Evolutionary conservation across 2,888 invertebrate species (phyloP).

Genomic region (Tetanocera ferruginea): DNA sequence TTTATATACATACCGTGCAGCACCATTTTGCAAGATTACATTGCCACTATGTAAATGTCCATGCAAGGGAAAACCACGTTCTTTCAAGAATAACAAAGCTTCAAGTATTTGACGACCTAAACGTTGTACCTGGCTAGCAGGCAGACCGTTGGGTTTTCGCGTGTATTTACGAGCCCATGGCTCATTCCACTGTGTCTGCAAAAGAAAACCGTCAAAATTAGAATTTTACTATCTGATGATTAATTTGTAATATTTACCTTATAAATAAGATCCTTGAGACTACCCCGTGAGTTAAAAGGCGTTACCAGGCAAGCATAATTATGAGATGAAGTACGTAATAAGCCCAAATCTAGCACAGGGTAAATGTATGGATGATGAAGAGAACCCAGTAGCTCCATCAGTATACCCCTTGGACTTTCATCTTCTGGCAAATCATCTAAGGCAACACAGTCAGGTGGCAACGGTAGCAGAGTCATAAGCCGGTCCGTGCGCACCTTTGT

Average conservation of each 20-base stretch:
- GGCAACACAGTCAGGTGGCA: conserved; percentile 69
- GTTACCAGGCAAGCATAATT: conserved; percentile 82
- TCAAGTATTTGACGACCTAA: conserved; percentile 90
- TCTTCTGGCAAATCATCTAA: conserved; percentile 72
- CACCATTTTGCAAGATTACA: conserved; percentile 91
- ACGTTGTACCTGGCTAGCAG: conserved; percentile 85
- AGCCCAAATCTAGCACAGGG: conserved; percentile 88
- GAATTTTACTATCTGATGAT: not conserved
- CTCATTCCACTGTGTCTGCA: conserved; percentile 83
- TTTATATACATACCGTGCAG: conserved; percentile 79
- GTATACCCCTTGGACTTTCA: conserved; percentile 77
- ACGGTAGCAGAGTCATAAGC: conserved; percentile 68
- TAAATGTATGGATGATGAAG: conserved; percentile 94
- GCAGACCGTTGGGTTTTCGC: conserved; percentile 78
- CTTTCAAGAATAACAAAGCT: conserved; percentile 85
- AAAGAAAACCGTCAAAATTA: not conserved
- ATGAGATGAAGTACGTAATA: conserved; percentile 73
- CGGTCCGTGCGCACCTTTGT: conserved; percentile 70
- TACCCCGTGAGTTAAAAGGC: conserved; percentile 87
- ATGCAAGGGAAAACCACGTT: conserved; percentile 89
- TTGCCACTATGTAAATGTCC: conserved; percentile 92
- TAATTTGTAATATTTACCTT: conserved; percentile 73
- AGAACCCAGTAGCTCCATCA: conserved; percentile 86
- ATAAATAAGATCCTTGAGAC: conserved; percentile 90
- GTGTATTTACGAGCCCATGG: conserved; percentile 84